Base-by-base conservation (phyloP, 53 echinoderm and acorn worm species). In the Pentamera pediparva region DNA sequence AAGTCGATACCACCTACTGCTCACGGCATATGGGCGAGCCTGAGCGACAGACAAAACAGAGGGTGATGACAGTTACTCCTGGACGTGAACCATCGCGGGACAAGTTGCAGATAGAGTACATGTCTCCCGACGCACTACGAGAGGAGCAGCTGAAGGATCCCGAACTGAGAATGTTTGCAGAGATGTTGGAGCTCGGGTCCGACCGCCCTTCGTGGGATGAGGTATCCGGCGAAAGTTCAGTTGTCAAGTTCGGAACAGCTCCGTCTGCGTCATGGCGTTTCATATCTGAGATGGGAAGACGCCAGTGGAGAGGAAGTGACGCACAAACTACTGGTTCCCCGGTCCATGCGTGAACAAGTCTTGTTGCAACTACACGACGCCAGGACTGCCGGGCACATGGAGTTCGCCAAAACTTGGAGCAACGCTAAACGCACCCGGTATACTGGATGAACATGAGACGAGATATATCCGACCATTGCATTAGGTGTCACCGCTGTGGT, bases 351-450 rank as follows among this genome's bases (percentile, higher is more conserved):
- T 33, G 50, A 54, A 24, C 39, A 25, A 50, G 39, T 59, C 2
- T 37, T 75, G 40, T 22, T 20, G 8, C 57, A 57, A 4, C 34
- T 75, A 12, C 75, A 50, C 36, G 36, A 35, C 52, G 35, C 22
- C 3, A 35, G 48, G 37, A 78, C 69, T 35, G 69, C 52, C 20
- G 69, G 79, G 22, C 79, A 78, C 36, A 24, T 78, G 11, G 79
- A 56, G 9, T 31, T 65, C 25, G 56, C 51, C 21, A 78, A 65
- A 34, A 78, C 67, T 19, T 56, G 51, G 10, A 22, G 37, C 33
- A 33, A 19, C 35, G 8, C 55, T 17, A 25, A 73, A 47, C 38
- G 45, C 9, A 18, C 22, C n/a, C 50, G 8, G 29, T 71, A 2
- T 71, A 51, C 45, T 71, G 72, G 72, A 47, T n/a, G 30, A 34